Evolutionary conservation across 2,797 vertebrate species (phyloP), one percentile per base, ranked within the genome.

Genomic region (Carduelis carduelis): DNA sequence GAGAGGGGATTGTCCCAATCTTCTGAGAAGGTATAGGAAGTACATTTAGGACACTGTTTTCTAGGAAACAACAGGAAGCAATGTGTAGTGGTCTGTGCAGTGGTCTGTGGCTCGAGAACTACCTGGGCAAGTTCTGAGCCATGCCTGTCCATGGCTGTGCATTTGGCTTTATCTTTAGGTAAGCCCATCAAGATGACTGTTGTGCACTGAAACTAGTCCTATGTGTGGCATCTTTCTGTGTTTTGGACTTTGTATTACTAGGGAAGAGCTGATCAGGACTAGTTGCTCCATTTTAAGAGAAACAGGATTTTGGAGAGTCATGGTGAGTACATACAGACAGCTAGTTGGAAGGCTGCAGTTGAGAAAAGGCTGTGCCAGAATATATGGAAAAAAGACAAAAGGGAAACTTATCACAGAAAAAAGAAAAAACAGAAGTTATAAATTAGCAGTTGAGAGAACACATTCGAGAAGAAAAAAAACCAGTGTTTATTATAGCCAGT

Each of bases 61-160:
- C 72, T 35, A 59, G 28, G 32, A 63, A 59, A 74, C 32, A 41
- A 35, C 28, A 72, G 82, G 57, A 75, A 39, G 37, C 37, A 37
- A 5, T 37, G 35, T 35, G 35, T 35, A 35, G 35, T 35, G 35
- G 35, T 35, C 35, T 35, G n/a, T 46, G 47, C 68, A n/a, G 2
- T 14, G 17, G 17, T 75, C 46, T 75, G 47, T 46, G 52, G 10
- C 44, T 56, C 1, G 2, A 79, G 47, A 30, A 28, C 34, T 19
- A 43, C 18, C 34, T 70, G 59, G 8, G 22, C 27, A 64, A 53
- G 14, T 74, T 77, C 46, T 79, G 37, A 87, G 27, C 8, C 9
- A 20, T 28, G 26, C 13, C 18, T 0, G 0, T 68, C 32, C 35
- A 55, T 82, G 63, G 7, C 13, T 53, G 17, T 17, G 13, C 32